Base-by-base conservation (phyloP, 1,140 invertebrate species). In the Lepidostoma basale region DNA sequence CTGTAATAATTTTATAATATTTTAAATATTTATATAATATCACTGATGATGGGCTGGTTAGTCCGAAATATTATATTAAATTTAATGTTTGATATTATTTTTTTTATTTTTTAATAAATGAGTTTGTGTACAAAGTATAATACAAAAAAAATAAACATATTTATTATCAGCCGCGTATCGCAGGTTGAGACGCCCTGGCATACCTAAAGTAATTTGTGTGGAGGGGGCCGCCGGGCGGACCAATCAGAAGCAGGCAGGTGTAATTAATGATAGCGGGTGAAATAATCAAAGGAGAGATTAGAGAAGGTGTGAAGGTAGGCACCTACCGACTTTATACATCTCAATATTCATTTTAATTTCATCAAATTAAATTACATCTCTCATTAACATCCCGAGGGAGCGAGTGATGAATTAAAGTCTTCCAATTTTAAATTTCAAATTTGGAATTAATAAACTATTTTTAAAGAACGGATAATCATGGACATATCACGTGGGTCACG, bases 211-310 rank as follows among this genome's bases (percentile, higher is more conserved):
- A 40, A 40, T 40, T 40, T 47, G 45, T 20, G 22, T 14, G 22
- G 45, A 8, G 42, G 42, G 42, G 12, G 8, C 8, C 14, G 18
- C 8, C n/a, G 12, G 42, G 6, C 54, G 30, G 30, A 40, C 54
- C 54, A 59, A 59, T 59, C 30, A 22, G 18, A 39, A 33, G 9
- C 33, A 1, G 22, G 14, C 54, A 39, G 54, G 36, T 5, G 33
- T 59, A 59, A 59, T 59, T 59, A 59, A 59, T 59, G 30, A 23
- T 23, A 18, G 2, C 54, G 40, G 54, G 54, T 59, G 54, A 39
- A 59, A 39, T 39, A 40, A 22, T 40, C 54, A 59, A 59, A n/a
- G n/a, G n/a, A 59, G 54, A 59, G 36, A 59, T 39, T 59, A 59
- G 18, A 14, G 30, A 59, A 39, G 54, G 54, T 59, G 36, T 39